Base-by-base conservation (phyloP, 2,888 invertebrate genomes). In the Anthophora plumipes region DNA sequence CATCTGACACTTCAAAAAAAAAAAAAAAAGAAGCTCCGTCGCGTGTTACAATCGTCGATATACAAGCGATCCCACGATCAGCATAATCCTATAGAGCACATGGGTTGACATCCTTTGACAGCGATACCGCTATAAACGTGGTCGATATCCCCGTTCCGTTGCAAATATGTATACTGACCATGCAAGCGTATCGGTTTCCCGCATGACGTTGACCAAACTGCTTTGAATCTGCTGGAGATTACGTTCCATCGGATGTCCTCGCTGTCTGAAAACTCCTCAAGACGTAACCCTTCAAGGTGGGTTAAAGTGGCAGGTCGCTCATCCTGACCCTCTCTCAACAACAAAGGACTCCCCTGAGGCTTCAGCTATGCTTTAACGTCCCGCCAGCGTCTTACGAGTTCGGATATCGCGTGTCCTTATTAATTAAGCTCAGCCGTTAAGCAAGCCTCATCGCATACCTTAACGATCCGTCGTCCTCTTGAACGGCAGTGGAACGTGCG, bases 361-460 rank as follows among this genome's bases (percentile, higher is more conserved):
- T 89, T 89, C 85, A 86, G 83, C 89, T 86, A 87, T 87, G 89
- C 92, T 90, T 90, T 86, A 88, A 86, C 85, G 72, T 80, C 85
- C 88, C 79, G 83, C 84, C 90, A 76, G 83, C 90, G 88, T 91
- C 92, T 92, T 91, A 86, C 88, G 86, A 90, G 84, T 89, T 87
- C 83, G 92, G 92, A 92, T 92, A 93, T 93, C 93, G 93, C 92
- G 92, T 93, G 93, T 93, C 93, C 93, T 93, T 93, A 93, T 93
- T 93, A 93, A 93, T 93, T 93, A 93, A 93, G 92, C 92, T 89
- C 89, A 85, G 86, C 91, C 89, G 89, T 89, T 90, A 90, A 92
- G 92, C 91, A 89, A 91, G 91, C 90, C 87, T 82, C 89, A 89
- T 90, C 90, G 92, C 92, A 91, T 93, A 90, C 92, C 91, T 91